Conservation (phyloP, 2,888 invertebrate species). For the Trichopoda pennipes region DNA sequence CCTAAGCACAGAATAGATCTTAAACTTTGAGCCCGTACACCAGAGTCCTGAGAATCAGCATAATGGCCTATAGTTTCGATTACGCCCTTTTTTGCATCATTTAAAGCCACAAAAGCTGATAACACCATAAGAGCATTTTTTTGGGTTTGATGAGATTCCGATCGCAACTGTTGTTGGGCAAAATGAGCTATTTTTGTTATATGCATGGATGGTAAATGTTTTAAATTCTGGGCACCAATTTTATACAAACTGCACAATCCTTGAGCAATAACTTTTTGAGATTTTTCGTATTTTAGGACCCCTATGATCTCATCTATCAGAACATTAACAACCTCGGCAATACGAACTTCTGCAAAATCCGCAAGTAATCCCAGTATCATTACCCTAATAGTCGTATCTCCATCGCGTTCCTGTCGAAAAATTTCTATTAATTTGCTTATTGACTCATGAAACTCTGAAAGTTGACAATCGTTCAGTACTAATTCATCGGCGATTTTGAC, state of each 20-base stretch:
- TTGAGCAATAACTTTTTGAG: slow-evolving; percentile 80
- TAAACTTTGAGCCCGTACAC: slow-evolving; percentile 94
- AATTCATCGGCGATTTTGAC: slow-evolving; percentile 79
- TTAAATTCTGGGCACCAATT: slow-evolving; percentile 75
- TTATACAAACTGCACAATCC: slow-evolving; percentile 78
- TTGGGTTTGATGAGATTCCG: slow-evolving; percentile 79
- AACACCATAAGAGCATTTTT: slow-evolving; percentile 79
- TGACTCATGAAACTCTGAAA: slow-evolving; percentile 75
- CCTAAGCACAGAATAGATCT: slow-evolving; percentile 91
- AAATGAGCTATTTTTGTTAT: slow-evolving; percentile 78
- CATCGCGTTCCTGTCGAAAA: slow-evolving; percentile 77
- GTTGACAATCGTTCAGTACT: slow-evolving; percentile 72
- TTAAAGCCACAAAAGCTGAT: slow-evolving; percentile 77
- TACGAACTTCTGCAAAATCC: slow-evolving; percentile 75
- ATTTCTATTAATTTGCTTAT: slow-evolving; percentile 76
- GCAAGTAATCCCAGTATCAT: slow-evolving; percentile 77
- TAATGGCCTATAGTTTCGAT: slow-evolving; percentile 91
- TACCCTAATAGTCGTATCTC: slow-evolving; percentile 76
- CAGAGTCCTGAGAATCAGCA: slow-evolving; percentile 92
- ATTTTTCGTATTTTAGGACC: slow-evolving; percentile 78
- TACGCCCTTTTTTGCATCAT: slow-evolving; percentile 84
- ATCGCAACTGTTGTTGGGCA: slow-evolving; percentile 78
- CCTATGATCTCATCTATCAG: slow-evolving; percentile 79
- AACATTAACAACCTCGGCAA: slow-evolving; percentile 74
- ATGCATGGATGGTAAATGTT: slow-evolving; percentile 75